phyloP scores from a whole-genome alignment of 2,113 vertebrate species.

The Pseudopodoces humilis region DNA sequence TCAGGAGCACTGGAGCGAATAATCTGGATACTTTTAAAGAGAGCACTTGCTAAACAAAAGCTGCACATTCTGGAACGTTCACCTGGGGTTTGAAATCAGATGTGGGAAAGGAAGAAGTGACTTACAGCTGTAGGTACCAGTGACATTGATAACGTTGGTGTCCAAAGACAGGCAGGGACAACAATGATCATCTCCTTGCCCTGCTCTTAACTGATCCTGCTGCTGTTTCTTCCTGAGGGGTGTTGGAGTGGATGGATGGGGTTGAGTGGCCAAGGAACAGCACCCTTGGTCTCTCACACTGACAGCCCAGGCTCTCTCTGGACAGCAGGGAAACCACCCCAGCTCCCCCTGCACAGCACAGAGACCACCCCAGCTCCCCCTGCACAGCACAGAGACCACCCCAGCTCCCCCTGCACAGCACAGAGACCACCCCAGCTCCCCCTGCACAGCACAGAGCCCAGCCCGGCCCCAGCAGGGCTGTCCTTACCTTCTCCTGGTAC shows the following conservation, averaged over 20 bases:
- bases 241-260: background rate
- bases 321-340: background rate
- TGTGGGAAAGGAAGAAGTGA: background rate
- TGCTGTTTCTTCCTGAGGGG: background rate
- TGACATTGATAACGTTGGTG: background rate
- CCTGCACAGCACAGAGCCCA: background rate
- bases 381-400: background rate
- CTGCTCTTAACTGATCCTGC: background rate
- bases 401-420: background rate
- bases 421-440: background rate
- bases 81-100: background rate
- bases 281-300: background rate
- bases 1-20: background rate
- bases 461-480: background rate
- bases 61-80: background rate
- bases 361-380: background rate
- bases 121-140: background rate
- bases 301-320: background rate
- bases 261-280: background rate
- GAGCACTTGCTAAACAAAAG: background rate
- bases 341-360: background rate
- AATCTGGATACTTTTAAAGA: background rate
- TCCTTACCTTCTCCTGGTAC: slow-evolving; percentile 95
- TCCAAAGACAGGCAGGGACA: background rate
- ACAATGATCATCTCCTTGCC: background rate